Evolutionary conservation across 2,113 vertebrate species (phyloP), one percentile per base, ranked within the genome.

Genomic region (Myrmophylax atrothorax): DNA sequence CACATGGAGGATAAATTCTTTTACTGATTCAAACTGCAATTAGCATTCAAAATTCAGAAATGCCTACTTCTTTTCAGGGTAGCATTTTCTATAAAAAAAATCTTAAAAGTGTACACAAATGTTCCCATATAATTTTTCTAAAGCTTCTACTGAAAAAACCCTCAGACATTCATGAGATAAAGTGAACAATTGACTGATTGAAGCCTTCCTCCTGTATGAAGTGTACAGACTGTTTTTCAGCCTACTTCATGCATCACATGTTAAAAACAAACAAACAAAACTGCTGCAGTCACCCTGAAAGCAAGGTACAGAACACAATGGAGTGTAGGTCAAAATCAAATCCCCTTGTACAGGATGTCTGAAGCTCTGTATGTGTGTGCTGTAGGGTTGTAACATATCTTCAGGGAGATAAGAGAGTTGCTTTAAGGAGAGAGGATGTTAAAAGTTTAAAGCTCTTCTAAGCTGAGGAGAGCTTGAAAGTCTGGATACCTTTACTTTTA

Each of bases 101-200:
- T 85, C 25, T 73, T 50, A 77, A 73, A 46, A 82, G 40, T 64
- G 22, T 33, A 25, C 35, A 35, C 8, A 82, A 76, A 58, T 66
- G 4, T 69, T 10, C 33, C 37, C 14, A 31, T 55, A 26, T 20
- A 0, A 24, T 33, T 83, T 89, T 70, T 60, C 38, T 69, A 9
- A 76, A 87, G 15, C 37, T 59, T 66, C 83, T 4, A 40, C 25
- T 66, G 38, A 53, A 66, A 37, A 52, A 5, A 0, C 4, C 0
- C 18, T 68, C 10, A 55, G 16, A 18, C 8, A 40, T 64, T 37
- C 10, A 22, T 37, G 28, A 5, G 6, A 26, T 82, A 49, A 63
- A 63, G 31, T 0, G 2, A 72, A 29, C 14, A 47, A 70, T 12
- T 1, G 1, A 81, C 8, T 0, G 0, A 16, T 74, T 74, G 18